phyloP scores from a whole-genome alignment of 2,113 vertebrate species.

The Pavo muticus region DNA sequence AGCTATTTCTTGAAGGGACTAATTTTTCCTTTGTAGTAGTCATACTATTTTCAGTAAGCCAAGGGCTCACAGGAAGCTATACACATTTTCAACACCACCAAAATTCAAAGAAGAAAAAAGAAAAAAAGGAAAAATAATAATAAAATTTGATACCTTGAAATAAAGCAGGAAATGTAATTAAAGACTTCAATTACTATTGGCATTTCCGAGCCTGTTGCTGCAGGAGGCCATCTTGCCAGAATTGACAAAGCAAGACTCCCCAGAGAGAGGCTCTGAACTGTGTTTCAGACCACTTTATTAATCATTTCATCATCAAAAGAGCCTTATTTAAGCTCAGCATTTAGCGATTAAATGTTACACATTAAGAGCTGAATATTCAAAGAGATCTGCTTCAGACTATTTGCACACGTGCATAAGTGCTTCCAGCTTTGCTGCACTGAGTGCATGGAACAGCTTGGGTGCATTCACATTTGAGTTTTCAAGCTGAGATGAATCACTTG shows the following conservation, averaged over 20 bases:
- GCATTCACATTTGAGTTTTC: not conserved
- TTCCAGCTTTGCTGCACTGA: not conserved
- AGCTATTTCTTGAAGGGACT: slow-evolving; percentile 16
- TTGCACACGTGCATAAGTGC: not conserved
- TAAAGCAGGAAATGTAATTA: slow-evolving; percentile 49
- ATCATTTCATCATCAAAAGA: not conserved
- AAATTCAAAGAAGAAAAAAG: not conserved
- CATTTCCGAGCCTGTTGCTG: slow-evolving; percentile 30
- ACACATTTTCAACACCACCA: not conserved
- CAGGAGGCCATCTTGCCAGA: slow-evolving; percentile 9
- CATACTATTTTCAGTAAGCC: not conserved
- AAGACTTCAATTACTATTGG: slow-evolving; percentile 16
- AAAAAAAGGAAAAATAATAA: too few species aligned
- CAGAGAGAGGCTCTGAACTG: not conserved
- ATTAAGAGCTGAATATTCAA: not conserved
- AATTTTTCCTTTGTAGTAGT: not conserved
- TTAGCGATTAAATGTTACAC: slow-evolving; percentile 9
- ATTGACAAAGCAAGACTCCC: not conserved
- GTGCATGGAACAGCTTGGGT: rapidly evolving
- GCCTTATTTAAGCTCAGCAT: not conserved
- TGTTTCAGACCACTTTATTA: slow-evolving; percentile 7
- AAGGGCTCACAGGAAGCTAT: not conserved
- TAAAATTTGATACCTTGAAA: not conserved
- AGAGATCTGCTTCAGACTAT: not conserved
- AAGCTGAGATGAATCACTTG: not conserved